Base-by-base conservation (phyloP, 2,888 invertebrate genomes). In the Netelia melanura region DNA sequence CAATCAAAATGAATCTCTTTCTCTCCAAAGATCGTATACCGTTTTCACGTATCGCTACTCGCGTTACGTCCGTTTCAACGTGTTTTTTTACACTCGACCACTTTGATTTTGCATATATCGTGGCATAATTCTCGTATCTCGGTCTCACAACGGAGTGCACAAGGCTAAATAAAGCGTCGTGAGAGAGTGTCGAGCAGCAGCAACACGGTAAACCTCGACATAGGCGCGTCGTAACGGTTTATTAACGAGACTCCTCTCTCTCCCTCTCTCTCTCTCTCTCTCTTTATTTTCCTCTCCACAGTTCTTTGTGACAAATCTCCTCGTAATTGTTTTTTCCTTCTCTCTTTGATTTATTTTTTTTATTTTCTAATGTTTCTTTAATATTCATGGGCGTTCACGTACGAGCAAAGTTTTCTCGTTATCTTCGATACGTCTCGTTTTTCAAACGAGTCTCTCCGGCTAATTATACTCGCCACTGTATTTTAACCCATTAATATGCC, bases 381-480 rank as follows among this genome's bases (percentile, higher is more conserved):
- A 83, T 83, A 83, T 76, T 79, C 79, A 76, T 80, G 79, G 64
- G 56, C 77, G 23, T 14, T 38, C 38, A 30, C 56, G 62, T 48
- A 10, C 43, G 70, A 64, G 64, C 64, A 48, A 17, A 80, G 23
- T 75, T 79, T 75, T 79, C 70, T 52, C 79, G 64, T 58, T 64
- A 52, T 68, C 64, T 11, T n/a, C 79, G 56, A 48, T 1, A 75
- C 64, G 23, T 79, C 74, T 71, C 64, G 71, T 80, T 76, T 65
- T 64, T 38, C 56, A 64, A 83, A 83, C 75, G 75, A 79, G 83
- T 71, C 70, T 77, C 56, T 23, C 21, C 23, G 48, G 52, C n/a
- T 65, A 71, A 70, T 71, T 71, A 70, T 65, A 64, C 58, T 84
- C 70, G 78, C 58, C 52, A 61, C 68, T 54, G 43, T 61, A 61